phyloP scores from a whole-genome alignment of 2,113 vertebrate genomes.

The Amia ocellicauda region DNA sequence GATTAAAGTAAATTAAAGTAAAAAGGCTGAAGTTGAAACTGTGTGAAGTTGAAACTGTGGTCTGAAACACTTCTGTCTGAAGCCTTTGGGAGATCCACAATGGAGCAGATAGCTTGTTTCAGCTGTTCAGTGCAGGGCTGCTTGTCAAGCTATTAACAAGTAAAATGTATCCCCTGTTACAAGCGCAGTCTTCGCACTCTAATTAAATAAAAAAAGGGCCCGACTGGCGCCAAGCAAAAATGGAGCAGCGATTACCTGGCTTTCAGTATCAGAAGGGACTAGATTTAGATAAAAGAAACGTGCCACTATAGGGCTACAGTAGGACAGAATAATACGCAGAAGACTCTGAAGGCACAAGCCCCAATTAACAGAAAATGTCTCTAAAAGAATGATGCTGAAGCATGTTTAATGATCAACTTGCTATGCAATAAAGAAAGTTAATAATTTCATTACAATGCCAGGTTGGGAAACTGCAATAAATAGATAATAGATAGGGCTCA shows the following conservation, averaged over 20 bases:
- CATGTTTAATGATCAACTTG: too few relatives aligned
- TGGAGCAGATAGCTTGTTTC: slow-evolving; percentile 38
- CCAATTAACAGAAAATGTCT: too few relatives aligned
- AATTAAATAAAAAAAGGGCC: slow-evolving; percentile 50
- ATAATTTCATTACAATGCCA: too few relatives aligned
- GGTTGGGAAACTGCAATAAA: too few relatives aligned
- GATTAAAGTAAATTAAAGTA: background rate
- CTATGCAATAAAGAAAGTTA: too few relatives aligned
- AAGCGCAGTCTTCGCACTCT: slow-evolving; percentile 37
- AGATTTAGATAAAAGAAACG: slow-evolving; percentile 1
- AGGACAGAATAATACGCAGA: background rate
- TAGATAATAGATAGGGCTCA: too few relatives aligned
- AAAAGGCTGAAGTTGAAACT: background rate
- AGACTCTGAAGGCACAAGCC: too few relatives aligned
- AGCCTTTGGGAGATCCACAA: slow-evolving; percentile 30
- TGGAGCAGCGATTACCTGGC: slow-evolving; percentile 20
- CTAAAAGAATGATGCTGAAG: too few relatives aligned
- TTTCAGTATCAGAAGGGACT: background rate
- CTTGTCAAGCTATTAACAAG: slow-evolving; percentile 50
- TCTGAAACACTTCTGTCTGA: too few relatives aligned
- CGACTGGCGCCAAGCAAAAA: slow-evolving; percentile 19
- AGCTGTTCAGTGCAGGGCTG: slow-evolving; percentile 29
- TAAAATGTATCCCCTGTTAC: slow-evolving; percentile 42
- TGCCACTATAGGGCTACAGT: slow-evolving; percentile 7
- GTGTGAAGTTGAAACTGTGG: background rate